Percentiles rank a stretch among this genome's conserved stretches.
phyloP scores from a whole-genome alignment of 2,113 vertebrate species.

The Nibea coibor region DNA sequence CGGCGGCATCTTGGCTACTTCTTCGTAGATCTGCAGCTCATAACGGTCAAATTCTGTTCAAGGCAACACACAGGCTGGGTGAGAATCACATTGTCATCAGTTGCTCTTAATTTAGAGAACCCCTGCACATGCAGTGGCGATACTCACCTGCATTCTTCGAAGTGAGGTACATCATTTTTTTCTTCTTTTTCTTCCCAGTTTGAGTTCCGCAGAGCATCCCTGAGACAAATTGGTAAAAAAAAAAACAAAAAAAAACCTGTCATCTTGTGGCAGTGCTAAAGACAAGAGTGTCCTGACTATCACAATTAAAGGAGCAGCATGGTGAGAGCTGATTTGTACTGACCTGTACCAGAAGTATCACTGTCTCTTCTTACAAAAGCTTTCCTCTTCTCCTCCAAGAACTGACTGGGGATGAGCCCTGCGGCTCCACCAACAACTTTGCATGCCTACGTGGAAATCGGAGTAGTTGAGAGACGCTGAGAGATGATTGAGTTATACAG shows the following conservation, averaged over 20 bases:
- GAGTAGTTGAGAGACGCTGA: background rate
- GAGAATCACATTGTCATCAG: background rate
- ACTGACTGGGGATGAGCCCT: slow-evolving; percentile 98
- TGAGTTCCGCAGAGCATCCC: slow-evolving; percentile 94
- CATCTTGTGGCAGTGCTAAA: slow-evolving; percentile 13
- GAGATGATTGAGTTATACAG: background rate
- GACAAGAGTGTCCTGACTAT: background rate
- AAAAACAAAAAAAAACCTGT: no score
- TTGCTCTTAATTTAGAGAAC: background rate
- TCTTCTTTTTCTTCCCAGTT: slow-evolving; percentile 96
- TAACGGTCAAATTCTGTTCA: slow-evolving; percentile 96
- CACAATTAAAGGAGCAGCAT: background rate
- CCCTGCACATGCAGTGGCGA: background rate
- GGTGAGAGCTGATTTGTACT: slow-evolving; percentile 7
- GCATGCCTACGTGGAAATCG: slow-evolving; percentile 83
- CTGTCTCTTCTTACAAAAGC: slow-evolving; percentile 97
- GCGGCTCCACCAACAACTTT: slow-evolving; percentile 92
- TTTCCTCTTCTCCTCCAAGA: slow-evolving; percentile 98
- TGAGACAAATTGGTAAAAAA: slow-evolving; percentile 64
- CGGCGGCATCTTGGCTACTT: slow-evolving; percentile 97
- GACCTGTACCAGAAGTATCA: slow-evolving; percentile 87
- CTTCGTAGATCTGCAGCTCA: slow-evolving; percentile 98
- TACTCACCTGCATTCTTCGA: slow-evolving; percentile 95
- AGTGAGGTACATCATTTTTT: slow-evolving; percentile 99
- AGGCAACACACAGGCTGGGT: slow-evolving; percentile 27